Evolutionary conservation across 2,113 vertebrate genomes (phyloP).

Genomic region (Lasiurus cinereus): DNA sequence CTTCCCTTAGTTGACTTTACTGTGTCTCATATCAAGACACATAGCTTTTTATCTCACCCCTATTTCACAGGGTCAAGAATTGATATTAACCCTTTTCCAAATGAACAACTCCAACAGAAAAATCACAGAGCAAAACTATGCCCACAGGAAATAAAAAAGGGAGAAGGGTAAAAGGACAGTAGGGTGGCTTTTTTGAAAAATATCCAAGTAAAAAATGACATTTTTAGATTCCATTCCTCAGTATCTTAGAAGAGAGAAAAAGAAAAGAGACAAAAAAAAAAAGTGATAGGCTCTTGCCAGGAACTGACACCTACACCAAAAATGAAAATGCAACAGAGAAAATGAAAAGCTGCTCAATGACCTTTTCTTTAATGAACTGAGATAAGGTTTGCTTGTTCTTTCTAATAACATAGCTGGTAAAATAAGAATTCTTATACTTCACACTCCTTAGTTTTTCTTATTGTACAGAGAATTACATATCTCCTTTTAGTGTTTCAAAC

Average conservation of each 20-base stretch:
- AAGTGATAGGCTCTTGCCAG: slow-evolving; percentile 76
- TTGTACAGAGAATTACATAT: slow-evolving; percentile 17
- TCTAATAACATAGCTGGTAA: slow-evolving; percentile 77
- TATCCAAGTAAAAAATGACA: slow-evolving; percentile 77
- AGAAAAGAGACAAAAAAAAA: slow-evolving; percentile 51
- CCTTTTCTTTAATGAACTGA: slow-evolving; percentile 81
- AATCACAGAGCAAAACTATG: slow-evolving; percentile 72
- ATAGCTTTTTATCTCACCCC: slow-evolving; percentile 81
- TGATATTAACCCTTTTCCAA: slow-evolving; percentile 84
- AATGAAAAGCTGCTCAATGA: slow-evolving; percentile 80
- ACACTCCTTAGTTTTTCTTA: slow-evolving; percentile 56
- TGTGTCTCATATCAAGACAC: slow-evolving; percentile 69
- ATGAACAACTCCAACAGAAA: slow-evolving; percentile 68
- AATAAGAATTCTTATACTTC: slow-evolving; percentile 76
- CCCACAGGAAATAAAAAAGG: slow-evolving; percentile 65
- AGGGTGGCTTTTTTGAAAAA: slow-evolving; percentile 76
- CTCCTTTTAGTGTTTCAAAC: slow-evolving; percentile 5
- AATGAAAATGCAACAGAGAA: slow-evolving; percentile 68
- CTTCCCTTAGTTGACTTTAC: slow-evolving; percentile 52
- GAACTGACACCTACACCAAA: slow-evolving; percentile 66
- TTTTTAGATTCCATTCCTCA: slow-evolving; percentile 82
- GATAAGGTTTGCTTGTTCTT: slow-evolving; percentile 84
- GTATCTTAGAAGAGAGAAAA: slow-evolving; percentile 79
- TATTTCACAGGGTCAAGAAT: slow-evolving; percentile 84
- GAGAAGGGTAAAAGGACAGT: slow-evolving; percentile 49